Base-by-base conservation (phyloP, 2,113 vertebrate genomes). In the Passer montanus region DNA sequence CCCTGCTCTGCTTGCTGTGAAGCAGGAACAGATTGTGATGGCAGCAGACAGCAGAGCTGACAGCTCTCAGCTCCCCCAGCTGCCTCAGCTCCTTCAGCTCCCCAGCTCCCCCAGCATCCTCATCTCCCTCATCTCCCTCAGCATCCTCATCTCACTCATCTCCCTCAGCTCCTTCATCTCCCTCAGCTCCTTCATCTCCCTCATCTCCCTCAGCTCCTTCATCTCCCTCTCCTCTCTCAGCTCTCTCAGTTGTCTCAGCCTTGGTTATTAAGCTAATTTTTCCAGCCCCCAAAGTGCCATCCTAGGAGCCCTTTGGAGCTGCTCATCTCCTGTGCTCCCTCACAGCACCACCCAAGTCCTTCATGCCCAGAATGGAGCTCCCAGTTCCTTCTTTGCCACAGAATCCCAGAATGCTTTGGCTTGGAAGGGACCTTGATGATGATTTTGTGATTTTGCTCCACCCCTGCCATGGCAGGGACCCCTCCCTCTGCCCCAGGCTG, bases 21-120 rank as follows among this genome's bases (percentile, higher is more conserved):
- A 69, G 69, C 46, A 41, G 79, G 49, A 90, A 59, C 76, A 78
- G 87, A 72, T 49, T 84, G 77, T 62, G 44, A 58, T 43, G 50
- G 50, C 56, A 82, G 28, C 52, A 69, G 76, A 33, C 63, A 84
- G 81, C 85, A 59, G 84, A 59, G 21, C 82, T 89, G 84, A 67
- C 68, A 82, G 90, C 72, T 52, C 53, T 23, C 84, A 44, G 53
- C 69, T 74, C 22, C 4, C 18, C 2, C 68, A 53, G 27, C 41
- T 44, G 19, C 35, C 7, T 6, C 39, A 56, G 16, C 37, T 43
- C 14, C 28, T 6, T 6, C 79, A 33, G 53, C 23, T 56, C 7
- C 3, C 3, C 37, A 20, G 1, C 37, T 33, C 6, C 8, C 15
- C 15, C 82, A 33, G n/a, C 79, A 59, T 18, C 3, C 15, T 1